These are phyloP conservation scores for Mizuhopecten yessoensis DNA, from an alignment of 1,140 invertebrate genomes.

Conservation along the genomic window DNA sequence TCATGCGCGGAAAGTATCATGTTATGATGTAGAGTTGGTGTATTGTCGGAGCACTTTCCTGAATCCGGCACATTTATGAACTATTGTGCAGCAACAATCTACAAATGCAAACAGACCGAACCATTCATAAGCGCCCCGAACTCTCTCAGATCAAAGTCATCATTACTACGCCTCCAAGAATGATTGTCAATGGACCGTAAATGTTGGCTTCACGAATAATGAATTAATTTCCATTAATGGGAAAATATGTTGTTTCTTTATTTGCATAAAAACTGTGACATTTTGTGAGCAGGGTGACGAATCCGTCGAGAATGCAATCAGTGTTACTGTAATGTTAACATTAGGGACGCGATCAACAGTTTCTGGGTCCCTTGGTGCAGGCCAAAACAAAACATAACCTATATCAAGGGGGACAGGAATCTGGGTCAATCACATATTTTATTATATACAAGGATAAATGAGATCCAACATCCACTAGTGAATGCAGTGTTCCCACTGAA, in stretches of 20 bases:
- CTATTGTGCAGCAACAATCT: no score
- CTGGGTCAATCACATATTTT: no score
- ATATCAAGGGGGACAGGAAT: not conserved
- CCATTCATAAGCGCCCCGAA: not conserved
- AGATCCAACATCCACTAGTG: no score
- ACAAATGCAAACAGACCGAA: not conserved
- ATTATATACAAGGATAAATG: no score
- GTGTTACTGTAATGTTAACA: not conserved
- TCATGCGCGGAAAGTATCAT: no score
- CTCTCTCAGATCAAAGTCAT: not conserved
- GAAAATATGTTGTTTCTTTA: conserved; percentile 16
- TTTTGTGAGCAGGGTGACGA: not conserved
- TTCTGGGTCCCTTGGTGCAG: not conserved
- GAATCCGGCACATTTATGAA: no score
- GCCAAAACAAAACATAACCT: no score
- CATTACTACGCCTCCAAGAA: not conserved
- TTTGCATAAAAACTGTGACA: not conserved
- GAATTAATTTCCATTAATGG: conserved; percentile 39
- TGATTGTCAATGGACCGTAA: not conserved
- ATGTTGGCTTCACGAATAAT: conserved; percentile 11
- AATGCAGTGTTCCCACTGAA: no score
- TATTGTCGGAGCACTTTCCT: no score
- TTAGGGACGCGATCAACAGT: not conserved
- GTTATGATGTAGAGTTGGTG: no score
- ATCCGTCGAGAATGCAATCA: not conserved